These are phyloP conservation scores for Aphidius colemani DNA, from an alignment of 2,888 invertebrate species.

Conservation along the genomic window DNA sequence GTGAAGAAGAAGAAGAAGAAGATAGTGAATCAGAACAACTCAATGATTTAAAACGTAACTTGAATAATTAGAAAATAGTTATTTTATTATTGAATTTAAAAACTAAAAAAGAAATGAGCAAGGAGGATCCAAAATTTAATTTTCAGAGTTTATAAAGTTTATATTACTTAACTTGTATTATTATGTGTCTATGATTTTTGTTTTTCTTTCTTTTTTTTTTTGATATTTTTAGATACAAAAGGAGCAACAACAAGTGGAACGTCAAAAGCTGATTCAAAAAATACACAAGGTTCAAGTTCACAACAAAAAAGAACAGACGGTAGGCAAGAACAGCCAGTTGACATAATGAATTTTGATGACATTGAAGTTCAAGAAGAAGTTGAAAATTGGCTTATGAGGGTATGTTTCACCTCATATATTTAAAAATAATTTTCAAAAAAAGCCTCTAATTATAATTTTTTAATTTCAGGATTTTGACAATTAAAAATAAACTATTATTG, in stretches of 20 bases:
- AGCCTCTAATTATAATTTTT: not conserved
- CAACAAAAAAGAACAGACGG: constrained; percentile 41
- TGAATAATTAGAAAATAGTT: not conserved
- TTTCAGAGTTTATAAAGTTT: not conserved
- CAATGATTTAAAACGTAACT: constrained; percentile 59
- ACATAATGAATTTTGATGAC: constrained; percentile 66
- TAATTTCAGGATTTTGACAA: constrained; percentile 23
- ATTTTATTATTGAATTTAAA: constrained; percentile 58
- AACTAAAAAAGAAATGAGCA: constrained; percentile 31
- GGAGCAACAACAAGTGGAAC: constrained; percentile 40
- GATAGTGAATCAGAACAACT: constrained; percentile 49
- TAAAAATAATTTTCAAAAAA: too few relatives aligned
- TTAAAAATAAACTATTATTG: constrained; percentile 4
- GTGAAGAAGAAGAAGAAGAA: constrained; percentile 51
- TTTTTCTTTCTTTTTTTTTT: constrained; percentile 25
- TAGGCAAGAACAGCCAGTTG: constrained; percentile 40
- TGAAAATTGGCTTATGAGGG: constrained; percentile 53
- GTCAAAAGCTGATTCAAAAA: constrained; percentile 29
- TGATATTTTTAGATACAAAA: constrained; percentile 38
- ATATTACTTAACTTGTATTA: not conserved
- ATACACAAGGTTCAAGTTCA: constrained; percentile 34
- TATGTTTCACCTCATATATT: constrained; percentile 28
- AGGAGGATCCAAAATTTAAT: constrained; percentile 34
- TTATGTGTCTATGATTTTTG: constrained; percentile 4
- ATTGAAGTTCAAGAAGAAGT: constrained; percentile 60